phyloP scores from a whole-genome alignment of 2,888 invertebrate species.

The Campaea margaritaria region DNA sequence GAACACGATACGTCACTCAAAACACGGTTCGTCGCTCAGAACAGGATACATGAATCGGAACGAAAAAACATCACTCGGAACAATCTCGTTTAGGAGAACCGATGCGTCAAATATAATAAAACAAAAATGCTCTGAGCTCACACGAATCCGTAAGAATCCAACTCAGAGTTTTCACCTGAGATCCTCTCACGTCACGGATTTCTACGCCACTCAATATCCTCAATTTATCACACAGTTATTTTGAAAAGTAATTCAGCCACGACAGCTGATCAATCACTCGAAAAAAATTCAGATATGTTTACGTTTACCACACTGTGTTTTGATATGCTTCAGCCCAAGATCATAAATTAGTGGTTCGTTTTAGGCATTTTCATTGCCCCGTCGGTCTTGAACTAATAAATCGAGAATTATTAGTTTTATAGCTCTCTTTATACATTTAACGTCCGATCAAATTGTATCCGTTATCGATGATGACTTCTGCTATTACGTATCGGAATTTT shows the following conservation, averaged over 20 bases:
- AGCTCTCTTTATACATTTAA: slow-evolving; percentile 40
- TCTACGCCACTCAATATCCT: slow-evolving; percentile 26
- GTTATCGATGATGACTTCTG: slow-evolving; percentile 5
- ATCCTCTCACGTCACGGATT: slow-evolving; percentile 17
- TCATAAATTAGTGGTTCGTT: slow-evolving; percentile 53
- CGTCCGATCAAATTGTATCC: slow-evolving; percentile 28
- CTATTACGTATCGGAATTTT: slow-evolving; percentile 8
- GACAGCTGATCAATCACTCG: slow-evolving; percentile 43
- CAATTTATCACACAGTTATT: slow-evolving; percentile 26
- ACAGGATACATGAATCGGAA: too few species aligned
- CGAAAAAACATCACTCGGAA: too few species aligned
- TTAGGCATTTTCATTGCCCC: slow-evolving; percentile 62
- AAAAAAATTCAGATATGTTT: slow-evolving; percentile 57
- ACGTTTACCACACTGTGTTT: slow-evolving; percentile 55
- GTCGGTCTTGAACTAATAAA: slow-evolving; percentile 57
- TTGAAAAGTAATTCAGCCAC: slow-evolving; percentile 27
- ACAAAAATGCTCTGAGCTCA: neutral
- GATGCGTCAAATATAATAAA: slow-evolving; percentile 11
- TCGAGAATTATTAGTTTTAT: slow-evolving; percentile 50
- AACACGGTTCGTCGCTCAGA: too few species aligned
- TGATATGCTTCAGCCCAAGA: slow-evolving; percentile 60
- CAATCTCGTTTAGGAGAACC: too few species aligned
- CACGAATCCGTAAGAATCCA: slow-evolving; percentile 4
- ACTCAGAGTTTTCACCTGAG: slow-evolving; percentile 31
- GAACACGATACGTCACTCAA: slow-evolving; percentile 1